A percentile compares a stretch with the other conserved stretches of the same genome.
phyloP scores from a whole-genome alignment of 2,888 invertebrate genomes.

The Acleris emargana region DNA sequence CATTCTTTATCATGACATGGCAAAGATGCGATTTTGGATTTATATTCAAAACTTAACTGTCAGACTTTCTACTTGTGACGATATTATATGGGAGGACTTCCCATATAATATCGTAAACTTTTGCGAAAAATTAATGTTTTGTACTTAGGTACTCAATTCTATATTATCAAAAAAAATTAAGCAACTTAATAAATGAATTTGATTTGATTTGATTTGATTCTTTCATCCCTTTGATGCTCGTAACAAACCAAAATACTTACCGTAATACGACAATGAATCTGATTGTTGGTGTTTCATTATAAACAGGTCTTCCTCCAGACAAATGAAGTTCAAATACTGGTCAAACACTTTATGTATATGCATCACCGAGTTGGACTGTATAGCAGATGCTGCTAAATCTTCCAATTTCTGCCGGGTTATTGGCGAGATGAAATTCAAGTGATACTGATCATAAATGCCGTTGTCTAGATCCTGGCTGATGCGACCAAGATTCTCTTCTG shows the following conservation, averaged over 20 bases:
- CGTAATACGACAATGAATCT: constrained; percentile 95
- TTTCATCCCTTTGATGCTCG: too few relatives aligned
- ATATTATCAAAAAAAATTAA: too few relatives aligned
- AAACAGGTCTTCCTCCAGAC: constrained; percentile 98
- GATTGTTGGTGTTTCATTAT: constrained; percentile 96
- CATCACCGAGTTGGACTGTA: constrained; percentile 95
- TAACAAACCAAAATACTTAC: constrained; percentile 69
- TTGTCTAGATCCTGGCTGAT: constrained; percentile 95
- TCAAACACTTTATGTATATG: constrained; percentile 98
- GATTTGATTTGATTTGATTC: too few relatives aligned
- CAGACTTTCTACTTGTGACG: too few relatives aligned
- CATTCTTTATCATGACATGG: too few relatives aligned
- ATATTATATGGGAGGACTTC: too few relatives aligned
- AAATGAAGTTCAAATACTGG: constrained; percentile 99
- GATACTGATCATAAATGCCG: constrained; percentile 96
- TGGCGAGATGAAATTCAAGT: constrained; percentile 98
- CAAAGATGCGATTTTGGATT: too few relatives aligned
- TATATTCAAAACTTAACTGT: too few relatives aligned
- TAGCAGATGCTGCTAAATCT: constrained; percentile 95
- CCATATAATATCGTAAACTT: too few relatives aligned
- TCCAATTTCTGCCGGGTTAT: constrained; percentile 97
- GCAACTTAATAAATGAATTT: too few relatives aligned
- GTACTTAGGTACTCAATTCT: too few relatives aligned
- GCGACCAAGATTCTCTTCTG: constrained; percentile 97
- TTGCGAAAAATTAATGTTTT: too few relatives aligned